A percentile compares a stretch with the other conserved stretches of the same genome.
Evolutionary conservation across 2,888 invertebrate genomes (phyloP).

Genomic region (Calameuta pallipes): DNA sequence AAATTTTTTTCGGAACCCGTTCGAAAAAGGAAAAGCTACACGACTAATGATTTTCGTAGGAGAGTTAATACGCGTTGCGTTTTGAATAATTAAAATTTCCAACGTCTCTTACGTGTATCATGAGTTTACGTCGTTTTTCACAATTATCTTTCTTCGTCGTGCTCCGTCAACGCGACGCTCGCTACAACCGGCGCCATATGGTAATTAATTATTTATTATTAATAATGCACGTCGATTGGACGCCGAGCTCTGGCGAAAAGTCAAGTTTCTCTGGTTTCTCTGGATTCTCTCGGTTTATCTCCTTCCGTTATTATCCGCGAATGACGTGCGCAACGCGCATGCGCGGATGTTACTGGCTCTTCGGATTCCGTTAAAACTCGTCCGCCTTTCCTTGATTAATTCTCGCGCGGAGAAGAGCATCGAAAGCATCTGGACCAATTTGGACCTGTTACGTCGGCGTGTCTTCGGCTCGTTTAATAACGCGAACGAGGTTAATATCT

Average conservation of each 20-base stretch:
- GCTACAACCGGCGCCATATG: conserved; percentile 20
- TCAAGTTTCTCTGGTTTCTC: not conserved
- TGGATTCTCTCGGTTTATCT: not conserved
- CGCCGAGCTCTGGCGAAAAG: conserved; percentile 41
- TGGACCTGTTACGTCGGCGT: not conserved
- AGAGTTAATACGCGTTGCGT: conserved; percentile 25
- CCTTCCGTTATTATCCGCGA: too few relatives aligned
- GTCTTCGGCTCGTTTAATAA: not conserved
- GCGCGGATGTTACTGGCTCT: not conserved
- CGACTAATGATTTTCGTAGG: conserved; percentile 30
- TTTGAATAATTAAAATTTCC: conserved; percentile 20
- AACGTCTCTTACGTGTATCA: not conserved
- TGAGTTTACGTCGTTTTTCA: not conserved
- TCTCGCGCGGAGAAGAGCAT: not conserved
- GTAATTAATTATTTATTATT: conserved; percentile 19
- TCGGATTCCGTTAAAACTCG: not conserved
- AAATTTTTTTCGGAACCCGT: conserved; percentile 28
- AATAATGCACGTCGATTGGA: conserved; percentile 50
- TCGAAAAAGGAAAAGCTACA: conserved; percentile 34
- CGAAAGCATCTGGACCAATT: not conserved
- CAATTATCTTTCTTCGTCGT: not conserved
- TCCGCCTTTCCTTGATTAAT: not conserved
- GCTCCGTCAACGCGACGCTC: not conserved
- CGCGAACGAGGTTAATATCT: not conserved
- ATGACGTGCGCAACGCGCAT: not conserved